A percentile compares a stretch with the other conserved stretches of the same genome.
phyloP scores from a whole-genome alignment of 2,113 vertebrate species.

The Ceuthmochares aereus region DNA sequence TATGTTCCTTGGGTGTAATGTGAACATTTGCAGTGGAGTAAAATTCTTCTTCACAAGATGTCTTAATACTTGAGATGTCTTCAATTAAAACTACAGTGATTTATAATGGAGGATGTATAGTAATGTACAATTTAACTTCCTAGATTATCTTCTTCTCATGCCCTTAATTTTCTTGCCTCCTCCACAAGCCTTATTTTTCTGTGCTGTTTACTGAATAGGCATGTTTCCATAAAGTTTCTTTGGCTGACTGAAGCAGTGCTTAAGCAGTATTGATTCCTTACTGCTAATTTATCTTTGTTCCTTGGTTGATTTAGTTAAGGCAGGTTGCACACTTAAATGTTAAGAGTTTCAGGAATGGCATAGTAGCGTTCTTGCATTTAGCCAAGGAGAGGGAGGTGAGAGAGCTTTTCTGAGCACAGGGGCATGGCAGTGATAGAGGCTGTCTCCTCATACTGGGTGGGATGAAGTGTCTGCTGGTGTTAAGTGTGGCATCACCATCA shows the following conservation, averaged over 20 bases:
- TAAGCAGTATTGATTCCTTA: neutral
- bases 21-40: neutral
- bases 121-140: neutral
- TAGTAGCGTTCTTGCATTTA: neutral
- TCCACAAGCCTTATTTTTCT: neutral
- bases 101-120: neutral
- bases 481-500: neutral
- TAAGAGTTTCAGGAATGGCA: neutral
- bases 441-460: neutral
- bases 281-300: neutral
- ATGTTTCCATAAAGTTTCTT: neutral
- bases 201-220: neutral
- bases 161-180: neutral
- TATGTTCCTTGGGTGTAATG: neutral
- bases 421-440: neutral
- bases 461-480: neutral
- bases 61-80: neutral
- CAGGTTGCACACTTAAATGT: neutral
- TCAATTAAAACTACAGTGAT: neutral
- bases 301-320: neutral
- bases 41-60: neutral
- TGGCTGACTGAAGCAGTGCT: neutral
- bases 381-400: neutral
- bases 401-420: neutral
- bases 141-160: neutral